phyloP scores from a whole-genome alignment of 1,140 invertebrate genomes.

The Octopus sinensis region DNA sequence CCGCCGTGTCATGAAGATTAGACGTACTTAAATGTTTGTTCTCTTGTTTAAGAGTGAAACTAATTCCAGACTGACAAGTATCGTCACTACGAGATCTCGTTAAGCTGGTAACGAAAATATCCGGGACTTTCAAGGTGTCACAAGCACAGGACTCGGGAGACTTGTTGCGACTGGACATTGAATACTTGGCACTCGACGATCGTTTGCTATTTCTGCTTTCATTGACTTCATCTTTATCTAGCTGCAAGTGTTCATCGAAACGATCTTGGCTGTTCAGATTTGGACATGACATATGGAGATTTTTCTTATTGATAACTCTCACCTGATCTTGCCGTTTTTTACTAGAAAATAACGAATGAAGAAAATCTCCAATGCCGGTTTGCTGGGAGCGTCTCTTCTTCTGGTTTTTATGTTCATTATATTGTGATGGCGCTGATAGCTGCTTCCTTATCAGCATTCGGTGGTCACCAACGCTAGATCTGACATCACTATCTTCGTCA shows the following conservation, averaged over 20 bases:
- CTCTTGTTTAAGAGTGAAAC: no score
- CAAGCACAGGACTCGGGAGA: no score
- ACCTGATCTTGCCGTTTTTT: neutral
- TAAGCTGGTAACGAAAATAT: slow-evolving; percentile 7
- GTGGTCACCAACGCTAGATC: neutral
- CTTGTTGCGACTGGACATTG: neutral
- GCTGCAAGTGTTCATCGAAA: neutral
- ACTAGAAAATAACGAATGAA: neutral
- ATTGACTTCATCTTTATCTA: neutral
- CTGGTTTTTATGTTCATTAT: neutral
- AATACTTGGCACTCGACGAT: neutral
- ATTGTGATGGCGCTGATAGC: neutral
- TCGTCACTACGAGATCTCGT: neutral
- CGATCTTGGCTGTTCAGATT: neutral
- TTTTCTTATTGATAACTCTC: neutral
- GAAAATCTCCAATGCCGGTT: neutral
- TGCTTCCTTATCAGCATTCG: neutral
- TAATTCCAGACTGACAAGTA: neutral
- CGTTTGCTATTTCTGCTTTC: neutral
- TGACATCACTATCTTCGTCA: neutral
- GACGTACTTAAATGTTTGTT: no score
- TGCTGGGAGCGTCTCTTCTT: neutral
- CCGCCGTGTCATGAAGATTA: no score
- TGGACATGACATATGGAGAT: neutral
- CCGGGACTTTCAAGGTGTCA: neutral